Evolutionary conservation across 2,113 vertebrate genomes (phyloP).

Genomic region (Gorsachius goisagi): DNA sequence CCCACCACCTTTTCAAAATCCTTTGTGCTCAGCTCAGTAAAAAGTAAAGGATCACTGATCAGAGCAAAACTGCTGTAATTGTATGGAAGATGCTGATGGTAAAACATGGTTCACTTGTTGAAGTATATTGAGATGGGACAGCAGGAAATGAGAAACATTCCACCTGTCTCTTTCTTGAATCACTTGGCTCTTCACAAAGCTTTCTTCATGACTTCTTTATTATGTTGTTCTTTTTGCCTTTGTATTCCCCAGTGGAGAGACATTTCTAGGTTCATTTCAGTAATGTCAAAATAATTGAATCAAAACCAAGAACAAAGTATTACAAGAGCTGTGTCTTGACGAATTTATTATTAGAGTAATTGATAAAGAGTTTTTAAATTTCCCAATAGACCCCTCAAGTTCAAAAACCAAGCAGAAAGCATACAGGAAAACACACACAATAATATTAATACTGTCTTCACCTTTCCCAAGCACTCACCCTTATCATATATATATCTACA

Average conservation of each 20-base stretch:
- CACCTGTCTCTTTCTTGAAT: conserved; percentile 66
- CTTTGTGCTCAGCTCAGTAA: conserved; percentile 17
- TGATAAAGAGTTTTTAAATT: conserved; percentile 60
- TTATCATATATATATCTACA: conserved; percentile 10
- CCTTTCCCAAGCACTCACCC: not conserved
- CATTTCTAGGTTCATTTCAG: conserved; percentile 68
- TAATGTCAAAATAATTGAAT: conserved; percentile 73
- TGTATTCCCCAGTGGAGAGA: conserved; percentile 38
- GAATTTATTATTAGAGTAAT: conserved; percentile 65
- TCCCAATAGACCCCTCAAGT: conserved; percentile 36
- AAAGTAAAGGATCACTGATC: conserved; percentile 55
- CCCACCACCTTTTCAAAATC: not conserved
- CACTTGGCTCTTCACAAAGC: conserved; percentile 56
- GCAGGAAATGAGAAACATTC: conserved; percentile 72
- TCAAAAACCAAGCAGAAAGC: conserved; percentile 9
- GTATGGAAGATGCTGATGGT: not conserved
- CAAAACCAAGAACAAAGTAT: conserved; percentile 49
- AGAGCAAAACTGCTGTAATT: conserved; percentile 13
- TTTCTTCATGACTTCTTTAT: conserved; percentile 40
- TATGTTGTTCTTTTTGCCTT: conserved; percentile 40
- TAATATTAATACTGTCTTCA: conserved; percentile 21
- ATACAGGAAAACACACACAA: not conserved
- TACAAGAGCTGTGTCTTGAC: conserved; percentile 5
- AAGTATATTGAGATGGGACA: conserved; percentile 64
- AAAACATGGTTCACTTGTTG: conserved; percentile 61